Evolutionary conservation across 2,797 vertebrate species (phyloP).

Genomic region (Cryptoblepharus egeriae): DNA sequence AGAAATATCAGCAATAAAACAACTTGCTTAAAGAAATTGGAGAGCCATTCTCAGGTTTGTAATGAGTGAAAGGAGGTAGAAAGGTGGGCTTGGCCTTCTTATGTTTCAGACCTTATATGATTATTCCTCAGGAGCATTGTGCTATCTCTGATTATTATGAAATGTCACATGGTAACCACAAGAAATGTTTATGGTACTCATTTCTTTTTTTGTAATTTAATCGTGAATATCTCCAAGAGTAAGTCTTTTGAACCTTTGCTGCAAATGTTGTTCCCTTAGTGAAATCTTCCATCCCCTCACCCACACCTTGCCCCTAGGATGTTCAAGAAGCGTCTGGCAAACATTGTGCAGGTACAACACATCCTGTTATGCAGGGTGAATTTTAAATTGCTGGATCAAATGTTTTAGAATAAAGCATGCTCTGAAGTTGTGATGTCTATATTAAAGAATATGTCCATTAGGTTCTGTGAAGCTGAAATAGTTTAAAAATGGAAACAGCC

Average conservation of each 20-base stretch:
- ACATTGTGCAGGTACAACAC: background rate
- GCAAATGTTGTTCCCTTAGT: background rate
- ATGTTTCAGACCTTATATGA: background rate
- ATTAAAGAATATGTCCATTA: background rate
- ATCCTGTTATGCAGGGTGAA: background rate
- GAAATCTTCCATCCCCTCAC: background rate
- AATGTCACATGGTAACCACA: background rate
- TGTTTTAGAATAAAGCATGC: background rate
- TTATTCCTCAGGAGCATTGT: background rate
- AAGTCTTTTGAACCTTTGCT: no score
- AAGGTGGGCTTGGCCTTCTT: background rate
- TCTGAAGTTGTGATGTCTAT: background rate
- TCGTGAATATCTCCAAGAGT: background rate
- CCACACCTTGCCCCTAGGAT: background rate
- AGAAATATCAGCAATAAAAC: background rate
- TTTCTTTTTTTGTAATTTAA: background rate
- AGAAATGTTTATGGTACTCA: background rate
- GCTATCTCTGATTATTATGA: background rate
- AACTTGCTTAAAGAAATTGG: background rate
- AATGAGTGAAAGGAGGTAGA: background rate
- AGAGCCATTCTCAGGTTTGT: no score
- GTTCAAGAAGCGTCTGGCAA: background rate
- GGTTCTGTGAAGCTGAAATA: background rate
- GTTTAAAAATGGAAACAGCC: background rate
- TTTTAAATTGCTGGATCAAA: background rate